Percentiles rank a stretch among this genome's conserved stretches.
Conservation (phyloP, 2,888 invertebrate species). For the Macrophya annulata region DNA sequence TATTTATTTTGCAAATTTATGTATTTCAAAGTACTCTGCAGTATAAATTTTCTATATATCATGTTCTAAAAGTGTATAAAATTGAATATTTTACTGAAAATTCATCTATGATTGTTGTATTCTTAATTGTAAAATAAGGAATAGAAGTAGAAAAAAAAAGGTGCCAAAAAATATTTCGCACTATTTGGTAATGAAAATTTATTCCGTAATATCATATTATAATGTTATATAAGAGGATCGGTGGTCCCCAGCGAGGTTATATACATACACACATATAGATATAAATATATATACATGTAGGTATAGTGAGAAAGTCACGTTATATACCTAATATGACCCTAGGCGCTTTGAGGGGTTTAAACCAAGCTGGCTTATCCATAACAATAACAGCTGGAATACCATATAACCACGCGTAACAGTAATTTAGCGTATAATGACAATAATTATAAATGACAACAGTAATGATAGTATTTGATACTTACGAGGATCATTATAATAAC, state of each 20-base stretch:
- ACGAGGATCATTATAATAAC: neutral
- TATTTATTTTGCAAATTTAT: neutral
- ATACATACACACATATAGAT: too few species aligned
- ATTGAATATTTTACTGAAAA: too few species aligned
- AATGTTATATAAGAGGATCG: constrained; percentile 10
- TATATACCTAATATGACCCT: neutral
- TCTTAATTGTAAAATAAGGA: too few species aligned
- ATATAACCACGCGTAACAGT: neutral
- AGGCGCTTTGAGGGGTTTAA: neutral
- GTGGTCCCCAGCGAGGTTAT: neutral
- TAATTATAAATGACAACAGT: constrained; percentile 29
- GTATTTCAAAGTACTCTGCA: neutral
- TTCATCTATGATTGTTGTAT: too few species aligned
- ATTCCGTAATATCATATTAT: neutral
- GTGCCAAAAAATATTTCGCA: too few species aligned
- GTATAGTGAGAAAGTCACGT: neutral
- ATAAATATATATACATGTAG: neutral
- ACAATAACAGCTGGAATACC: neutral
- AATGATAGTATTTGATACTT: neutral
- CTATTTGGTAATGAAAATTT: neutral
- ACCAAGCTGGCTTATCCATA: constrained; percentile 16
- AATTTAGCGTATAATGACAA: constrained; percentile 20
- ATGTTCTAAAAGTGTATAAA: too few species aligned
- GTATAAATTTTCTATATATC: neutral
- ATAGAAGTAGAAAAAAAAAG: too few species aligned